Conservation (phyloP, 37 sponge, comb jelly and placozoan genomes). For the Cladorhizidae sp. region DNA sequence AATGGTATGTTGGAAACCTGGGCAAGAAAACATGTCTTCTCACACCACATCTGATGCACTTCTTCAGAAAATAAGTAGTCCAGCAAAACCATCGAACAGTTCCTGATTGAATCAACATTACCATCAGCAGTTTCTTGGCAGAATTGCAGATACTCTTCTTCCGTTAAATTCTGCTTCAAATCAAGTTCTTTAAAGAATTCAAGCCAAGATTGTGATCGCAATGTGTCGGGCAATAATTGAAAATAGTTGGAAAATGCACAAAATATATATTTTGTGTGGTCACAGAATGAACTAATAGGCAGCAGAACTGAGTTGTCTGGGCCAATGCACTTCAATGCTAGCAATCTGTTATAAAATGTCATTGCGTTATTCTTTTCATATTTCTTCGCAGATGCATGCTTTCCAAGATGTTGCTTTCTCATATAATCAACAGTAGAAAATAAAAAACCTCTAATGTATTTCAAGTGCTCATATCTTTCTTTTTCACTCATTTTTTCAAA, state of each 20-base stretch:
- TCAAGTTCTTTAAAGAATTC: not conserved
- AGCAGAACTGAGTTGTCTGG: not conserved
- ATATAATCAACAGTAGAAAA: not conserved
- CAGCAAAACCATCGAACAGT: not conserved
- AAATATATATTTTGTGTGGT: not conserved
- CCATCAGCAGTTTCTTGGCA: not conserved
- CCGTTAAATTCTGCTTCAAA: not conserved
- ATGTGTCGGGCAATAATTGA: not conserved
- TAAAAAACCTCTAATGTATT: slow-evolving; percentile 38
- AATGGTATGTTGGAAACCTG: not conserved
- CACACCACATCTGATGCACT: not conserved
- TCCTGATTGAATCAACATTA: not conserved
- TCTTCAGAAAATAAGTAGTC: not conserved
- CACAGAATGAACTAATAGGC: not conserved
- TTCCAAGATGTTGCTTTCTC: not conserved
- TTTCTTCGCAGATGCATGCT: not conserved
- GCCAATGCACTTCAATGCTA: not conserved
- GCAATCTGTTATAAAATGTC: not conserved
- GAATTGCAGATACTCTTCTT: not conserved
- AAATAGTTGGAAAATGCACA: not conserved
- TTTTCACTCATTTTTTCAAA: slow-evolving; percentile 24
- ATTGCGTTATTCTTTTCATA: not conserved
- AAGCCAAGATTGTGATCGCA: not conserved
- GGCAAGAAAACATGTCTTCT: not conserved
- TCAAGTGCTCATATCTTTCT: slow-evolving; percentile 43